Conservation (phyloP, 2,888 invertebrate species). For the Troides helena region DNA sequence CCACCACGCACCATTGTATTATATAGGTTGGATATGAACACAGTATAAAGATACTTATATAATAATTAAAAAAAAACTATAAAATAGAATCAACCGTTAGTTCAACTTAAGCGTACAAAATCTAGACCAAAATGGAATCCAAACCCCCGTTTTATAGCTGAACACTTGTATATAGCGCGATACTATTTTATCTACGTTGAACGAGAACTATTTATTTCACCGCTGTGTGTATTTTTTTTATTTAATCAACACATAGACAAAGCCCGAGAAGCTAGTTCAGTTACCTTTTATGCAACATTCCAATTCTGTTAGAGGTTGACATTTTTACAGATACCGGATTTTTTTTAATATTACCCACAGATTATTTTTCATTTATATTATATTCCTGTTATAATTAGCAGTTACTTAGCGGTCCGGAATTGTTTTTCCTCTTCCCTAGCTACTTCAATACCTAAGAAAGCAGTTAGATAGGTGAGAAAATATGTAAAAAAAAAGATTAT, state of each 20-base stretch:
- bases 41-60: slow-evolving; percentile 38
- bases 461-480: slow-evolving; percentile 60
- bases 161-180: slow-evolving; percentile 55
- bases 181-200: slow-evolving; percentile 66
- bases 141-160: slow-evolving; percentile 57
- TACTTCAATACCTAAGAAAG: slow-evolving; percentile 55
- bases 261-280: slow-evolving; percentile 70
- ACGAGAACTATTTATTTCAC: slow-evolving; percentile 45
- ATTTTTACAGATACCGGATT: slow-evolving; percentile 33
- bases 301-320: slow-evolving; percentile 36
- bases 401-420: slow-evolving; percentile 37
- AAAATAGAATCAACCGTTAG: slow-evolving; percentile 58
- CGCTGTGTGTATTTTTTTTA: slow-evolving; percentile 35
- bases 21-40: slow-evolving; percentile 40
- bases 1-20: slow-evolving; percentile 3
- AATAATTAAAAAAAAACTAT: slow-evolving; percentile 30
- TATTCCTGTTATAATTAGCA: slow-evolving; percentile 49
- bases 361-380: slow-evolving; percentile 41
- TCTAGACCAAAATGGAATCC: slow-evolving; percentile 73
- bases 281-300: slow-evolving; percentile 66
- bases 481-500: slow-evolving; percentile 48
- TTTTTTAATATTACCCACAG: slow-evolving; percentile 47
- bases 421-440: slow-evolving; percentile 43
- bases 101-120: slow-evolving; percentile 75
- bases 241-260: slow-evolving; percentile 54